These are phyloP conservation scores for Poecilia gillii DNA, from an alignment of 2,797 vertebrate species.

Conservation along the genomic window DNA sequence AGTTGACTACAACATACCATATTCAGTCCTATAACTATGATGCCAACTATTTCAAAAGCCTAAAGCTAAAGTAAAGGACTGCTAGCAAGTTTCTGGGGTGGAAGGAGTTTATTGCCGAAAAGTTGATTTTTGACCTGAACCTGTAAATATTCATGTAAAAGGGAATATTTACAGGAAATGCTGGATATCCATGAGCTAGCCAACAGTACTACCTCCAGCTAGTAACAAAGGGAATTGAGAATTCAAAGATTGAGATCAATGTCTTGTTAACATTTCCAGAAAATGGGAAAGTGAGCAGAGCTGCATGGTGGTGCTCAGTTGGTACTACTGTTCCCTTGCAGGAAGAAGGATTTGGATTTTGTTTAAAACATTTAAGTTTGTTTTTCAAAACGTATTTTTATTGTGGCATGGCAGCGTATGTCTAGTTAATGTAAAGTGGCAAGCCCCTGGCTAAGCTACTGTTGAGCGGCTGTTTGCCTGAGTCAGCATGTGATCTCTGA, in stretches of 20 bases:
- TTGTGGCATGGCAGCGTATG: background rate
- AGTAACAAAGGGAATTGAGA: background rate
- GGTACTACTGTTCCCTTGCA: background rate
- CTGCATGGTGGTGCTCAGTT: too few relatives aligned
- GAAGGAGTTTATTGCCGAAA: background rate
- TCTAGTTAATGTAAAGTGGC: slow-evolving; percentile 25
- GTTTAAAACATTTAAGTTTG: background rate
- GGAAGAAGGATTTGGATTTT: background rate
- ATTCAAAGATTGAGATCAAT: background rate
- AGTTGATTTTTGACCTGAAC: background rate
- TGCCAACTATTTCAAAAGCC: background rate
- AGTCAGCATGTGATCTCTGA: slow-evolving; percentile 75
- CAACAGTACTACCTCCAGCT: background rate
- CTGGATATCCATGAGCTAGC: background rate
- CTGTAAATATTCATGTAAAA: background rate
- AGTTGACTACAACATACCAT: background rate
- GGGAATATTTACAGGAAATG: background rate
- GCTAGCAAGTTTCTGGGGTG: background rate
- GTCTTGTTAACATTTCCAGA: background rate
- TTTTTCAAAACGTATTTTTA: background rate
- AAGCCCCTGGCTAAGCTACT: slow-evolving; percentile 57
- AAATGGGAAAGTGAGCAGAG: background rate
- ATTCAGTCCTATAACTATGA: background rate
- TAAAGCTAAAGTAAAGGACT: background rate
- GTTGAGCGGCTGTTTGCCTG: slow-evolving; percentile 62